A percentile compares a stretch with the other conserved stretches of the same genome.
Conservation (phyloP, 1,140 invertebrate species). For the Drosophila subpulchrella region DNA sequence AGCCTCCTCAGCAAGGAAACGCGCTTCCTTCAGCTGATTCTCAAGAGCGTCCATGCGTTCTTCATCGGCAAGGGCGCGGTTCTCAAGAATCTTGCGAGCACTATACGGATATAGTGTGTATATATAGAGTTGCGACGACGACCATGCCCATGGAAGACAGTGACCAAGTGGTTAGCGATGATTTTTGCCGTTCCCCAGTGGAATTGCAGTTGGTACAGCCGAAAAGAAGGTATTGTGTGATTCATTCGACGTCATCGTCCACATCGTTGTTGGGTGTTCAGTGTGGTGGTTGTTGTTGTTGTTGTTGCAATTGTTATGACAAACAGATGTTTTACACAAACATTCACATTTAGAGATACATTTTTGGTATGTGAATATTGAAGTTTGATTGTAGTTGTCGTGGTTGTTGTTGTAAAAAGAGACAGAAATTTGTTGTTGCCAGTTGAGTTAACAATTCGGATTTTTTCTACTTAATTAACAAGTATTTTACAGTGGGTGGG, state of each 20-base stretch:
- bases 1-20: slow-evolving; percentile 99
- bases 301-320: slow-evolving; percentile 64
- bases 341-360: slow-evolving; percentile 44
- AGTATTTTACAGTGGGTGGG: slow-evolving; percentile 35
- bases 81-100: slow-evolving; percentile 99
- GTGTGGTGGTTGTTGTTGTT: slow-evolving; percentile 46
- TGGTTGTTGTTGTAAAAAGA: slow-evolving; percentile 68
- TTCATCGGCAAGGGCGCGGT: slow-evolving; percentile 99
- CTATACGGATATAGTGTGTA: slow-evolving; percentile 86
- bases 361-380: slow-evolving; percentile 26
- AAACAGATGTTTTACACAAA: slow-evolving; percentile 66
- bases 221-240: slow-evolving; percentile 50
- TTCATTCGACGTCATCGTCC: slow-evolving; percentile 82
- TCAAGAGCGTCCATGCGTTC: slow-evolving; percentile 99
- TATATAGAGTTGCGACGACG: slow-evolving; percentile 46
- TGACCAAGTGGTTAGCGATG: slow-evolving; percentile 83
- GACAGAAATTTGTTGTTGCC: slow-evolving; percentile 74
- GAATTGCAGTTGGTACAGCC: slow-evolving; percentile 65
- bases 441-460: slow-evolving; percentile 65
- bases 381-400: slow-evolving; percentile 26
- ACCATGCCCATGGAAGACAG: slow-evolving; percentile 84
- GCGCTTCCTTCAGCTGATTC: slow-evolving; percentile 99
- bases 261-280: slow-evolving; percentile 55
- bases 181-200: slow-evolving; percentile 58
- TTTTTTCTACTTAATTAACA: slow-evolving; percentile 43